Percentiles rank a stretch among this genome's conserved stretches.
phyloP scores from a whole-genome alignment of 2,888 invertebrate genomes.

The Caradrina kadenii region DNA sequence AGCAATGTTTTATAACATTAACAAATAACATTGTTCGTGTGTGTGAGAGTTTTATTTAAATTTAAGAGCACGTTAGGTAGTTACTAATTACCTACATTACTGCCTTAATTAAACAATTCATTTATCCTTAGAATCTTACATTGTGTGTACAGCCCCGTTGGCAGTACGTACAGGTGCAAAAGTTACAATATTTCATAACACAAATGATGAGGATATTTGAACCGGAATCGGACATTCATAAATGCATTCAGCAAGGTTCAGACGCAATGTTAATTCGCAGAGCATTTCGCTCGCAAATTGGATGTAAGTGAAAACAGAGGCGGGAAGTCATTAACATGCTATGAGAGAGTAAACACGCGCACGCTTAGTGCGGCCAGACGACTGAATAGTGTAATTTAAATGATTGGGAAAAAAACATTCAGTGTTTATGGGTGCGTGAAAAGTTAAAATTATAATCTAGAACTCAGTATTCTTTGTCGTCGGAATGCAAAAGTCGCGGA shows the following conservation, averaged over 20 bases:
- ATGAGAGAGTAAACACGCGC: conserved; percentile 29
- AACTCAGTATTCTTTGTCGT: not conserved
- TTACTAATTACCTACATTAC: too few relatives aligned
- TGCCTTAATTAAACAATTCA: too few relatives aligned
- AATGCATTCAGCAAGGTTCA: conserved; percentile 34
- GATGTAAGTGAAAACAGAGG: conserved; percentile 62
- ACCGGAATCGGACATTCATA: conserved; percentile 19
- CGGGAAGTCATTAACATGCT: conserved; percentile 60
- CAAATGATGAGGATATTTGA: not conserved
- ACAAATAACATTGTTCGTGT: not conserved
- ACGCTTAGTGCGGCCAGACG: not conserved
- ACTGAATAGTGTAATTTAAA: not conserved
- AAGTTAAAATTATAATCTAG: not conserved
- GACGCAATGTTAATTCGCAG: conserved; percentile 49
- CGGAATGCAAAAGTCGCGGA: too few relatives aligned
- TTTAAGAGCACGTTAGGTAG: not conserved
- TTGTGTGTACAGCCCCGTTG: too few relatives aligned
- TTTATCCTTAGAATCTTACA: too few relatives aligned
- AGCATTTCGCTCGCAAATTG: conserved; percentile 58
- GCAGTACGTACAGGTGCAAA: too few relatives aligned
- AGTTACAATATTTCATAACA: not conserved
- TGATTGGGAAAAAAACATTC: not conserved
- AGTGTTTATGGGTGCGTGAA: not conserved
- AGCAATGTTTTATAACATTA: too few relatives aligned
- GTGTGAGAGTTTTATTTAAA: not conserved